Percentiles rank a stretch among this genome's conserved stretches.
These are phyloP conservation scores for Caenorhabditis briggsae DNA, from an alignment of 1,140 invertebrate genomes.

Conservation along the genomic window DNA sequence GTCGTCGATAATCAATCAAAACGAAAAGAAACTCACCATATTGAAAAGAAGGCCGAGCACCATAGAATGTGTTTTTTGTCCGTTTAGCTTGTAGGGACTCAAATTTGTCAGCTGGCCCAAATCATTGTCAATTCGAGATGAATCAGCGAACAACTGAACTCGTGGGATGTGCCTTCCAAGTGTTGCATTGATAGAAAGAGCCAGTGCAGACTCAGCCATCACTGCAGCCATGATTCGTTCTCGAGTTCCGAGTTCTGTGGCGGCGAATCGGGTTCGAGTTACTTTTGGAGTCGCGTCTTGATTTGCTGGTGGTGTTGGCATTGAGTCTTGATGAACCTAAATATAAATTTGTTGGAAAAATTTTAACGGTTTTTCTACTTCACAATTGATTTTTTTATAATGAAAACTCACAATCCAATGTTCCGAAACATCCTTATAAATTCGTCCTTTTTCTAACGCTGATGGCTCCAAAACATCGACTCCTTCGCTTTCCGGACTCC, in stretches of 20 bases:
- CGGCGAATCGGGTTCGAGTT: slow-evolving; percentile 73
- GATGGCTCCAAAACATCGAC: background rate
- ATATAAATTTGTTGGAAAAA: background rate
- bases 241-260: slow-evolving; percentile 76
- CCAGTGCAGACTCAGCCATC: slow-evolving; percentile 71
- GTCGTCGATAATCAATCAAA: no score
- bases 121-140: slow-evolving; percentile 71
- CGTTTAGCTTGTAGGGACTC: slow-evolving; percentile 65
- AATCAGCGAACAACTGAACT: slow-evolving; percentile 72
- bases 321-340: slow-evolving; percentile 43
- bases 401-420: slow-evolving; percentile 57
- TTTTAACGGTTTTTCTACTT: background rate
- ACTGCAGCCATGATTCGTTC: slow-evolving; percentile 74
- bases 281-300: slow-evolving; percentile 60
- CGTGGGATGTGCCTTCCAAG: slow-evolving; percentile 71
- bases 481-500: background rate
- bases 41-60: slow-evolving; percentile 73
- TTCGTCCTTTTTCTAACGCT: slow-evolving; percentile 6
- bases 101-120: slow-evolving; percentile 68
- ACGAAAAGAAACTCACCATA: no score
- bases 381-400: background rate
- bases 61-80: slow-evolving; percentile 73
- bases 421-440: slow-evolving; percentile 58
- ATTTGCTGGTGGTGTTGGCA: slow-evolving; percentile 30
- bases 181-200: slow-evolving; percentile 70